phyloP scores from a whole-genome alignment of 2,797 vertebrate genomes.

The Cephalopachus bancanus region DNA sequence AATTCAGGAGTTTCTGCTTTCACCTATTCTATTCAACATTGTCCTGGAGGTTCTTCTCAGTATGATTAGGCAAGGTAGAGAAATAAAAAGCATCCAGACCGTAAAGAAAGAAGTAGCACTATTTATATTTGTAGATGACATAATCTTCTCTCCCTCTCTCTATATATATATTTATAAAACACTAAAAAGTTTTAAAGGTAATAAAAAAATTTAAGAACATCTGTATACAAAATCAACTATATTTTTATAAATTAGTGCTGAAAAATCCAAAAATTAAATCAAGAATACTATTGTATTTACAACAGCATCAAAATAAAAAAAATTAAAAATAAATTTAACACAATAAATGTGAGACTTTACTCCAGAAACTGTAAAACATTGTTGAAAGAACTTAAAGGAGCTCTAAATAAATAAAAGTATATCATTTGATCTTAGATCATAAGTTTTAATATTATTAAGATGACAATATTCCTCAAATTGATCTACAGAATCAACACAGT shows the following conservation, averaged over 20 bases:
- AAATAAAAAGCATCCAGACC: background rate
- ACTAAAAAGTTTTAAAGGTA: background rate
- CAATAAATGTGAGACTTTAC: background rate
- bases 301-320: background rate
- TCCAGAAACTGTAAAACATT: background rate
- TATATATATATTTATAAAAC: too few species aligned
- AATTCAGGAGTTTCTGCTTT: too few species aligned
- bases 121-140: background rate
- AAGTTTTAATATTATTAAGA: background rate
- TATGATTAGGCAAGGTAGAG: background rate
- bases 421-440: background rate
- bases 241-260: background rate
- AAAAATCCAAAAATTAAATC: conserved; percentile 3
- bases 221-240: background rate
- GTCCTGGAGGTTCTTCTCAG: background rate
- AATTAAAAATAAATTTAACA: background rate
- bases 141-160: background rate
- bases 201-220: background rate
- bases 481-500: background rate
- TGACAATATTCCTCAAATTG: background rate
- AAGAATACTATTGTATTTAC: background rate
- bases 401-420: background rate
- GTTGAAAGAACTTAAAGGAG: background rate
- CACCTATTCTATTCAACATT: fast-evolving
- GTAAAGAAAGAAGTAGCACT: background rate